These are phyloP conservation scores for Delichon dasypus DNA, from an alignment of 2,797 vertebrate species.

Conservation along the genomic window DNA sequence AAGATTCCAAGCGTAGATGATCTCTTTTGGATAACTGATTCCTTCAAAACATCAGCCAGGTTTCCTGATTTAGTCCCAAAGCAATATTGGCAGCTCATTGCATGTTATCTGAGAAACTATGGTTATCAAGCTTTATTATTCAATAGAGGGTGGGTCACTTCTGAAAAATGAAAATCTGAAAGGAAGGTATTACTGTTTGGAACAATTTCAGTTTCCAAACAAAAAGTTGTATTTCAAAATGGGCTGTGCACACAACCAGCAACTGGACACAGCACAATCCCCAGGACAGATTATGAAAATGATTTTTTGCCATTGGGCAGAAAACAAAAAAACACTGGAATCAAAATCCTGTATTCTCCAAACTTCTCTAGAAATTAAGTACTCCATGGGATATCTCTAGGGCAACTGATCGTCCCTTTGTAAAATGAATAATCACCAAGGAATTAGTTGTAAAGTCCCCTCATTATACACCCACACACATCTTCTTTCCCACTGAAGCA, in stretches of 20 bases:
- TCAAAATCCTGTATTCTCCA: neutral
- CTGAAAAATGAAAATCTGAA: conserved; percentile 17
- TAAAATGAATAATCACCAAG: conserved; percentile 18
- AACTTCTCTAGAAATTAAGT: neutral
- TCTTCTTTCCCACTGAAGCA: neutral
- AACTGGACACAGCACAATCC: neutral
- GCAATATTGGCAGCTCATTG: neutral
- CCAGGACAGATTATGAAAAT: neutral
- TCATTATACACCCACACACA: conserved; percentile 29
- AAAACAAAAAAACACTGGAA: neutral
- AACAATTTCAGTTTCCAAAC: conserved; percentile 12
- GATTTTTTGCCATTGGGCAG: neutral
- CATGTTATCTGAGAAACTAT: conserved; percentile 15
- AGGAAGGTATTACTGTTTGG: conserved; percentile 20
- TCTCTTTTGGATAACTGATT: neutral
- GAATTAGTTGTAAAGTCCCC: conserved; percentile 36
- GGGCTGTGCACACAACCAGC: neutral
- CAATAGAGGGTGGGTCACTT: conserved; percentile 14
- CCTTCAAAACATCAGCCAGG: neutral
- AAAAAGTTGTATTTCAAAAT: conserved; percentile 15
- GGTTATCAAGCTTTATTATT: conserved; percentile 38
- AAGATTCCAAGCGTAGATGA: neutral
- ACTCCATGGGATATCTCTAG: neutral
- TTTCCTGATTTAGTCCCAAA: neutral
- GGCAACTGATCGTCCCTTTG: neutral